Percentiles rank a stretch among this genome's conserved stretches.
phyloP scores from a whole-genome alignment of 2,797 vertebrate genomes.

The Pogoniulus pusillus region DNA sequence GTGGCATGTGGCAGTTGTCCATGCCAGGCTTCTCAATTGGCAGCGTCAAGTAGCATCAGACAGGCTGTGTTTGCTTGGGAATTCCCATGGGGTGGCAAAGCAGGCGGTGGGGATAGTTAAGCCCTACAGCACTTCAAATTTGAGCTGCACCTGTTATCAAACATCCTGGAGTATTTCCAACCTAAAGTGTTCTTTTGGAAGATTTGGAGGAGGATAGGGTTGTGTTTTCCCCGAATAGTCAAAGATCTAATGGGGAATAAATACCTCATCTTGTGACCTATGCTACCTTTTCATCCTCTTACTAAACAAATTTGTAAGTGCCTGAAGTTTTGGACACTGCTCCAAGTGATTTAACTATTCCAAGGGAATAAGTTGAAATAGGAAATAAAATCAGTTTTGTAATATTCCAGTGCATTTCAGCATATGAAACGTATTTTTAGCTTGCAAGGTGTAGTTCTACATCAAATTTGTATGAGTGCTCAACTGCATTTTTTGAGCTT shows the following conservation, averaged over 20 bases:
- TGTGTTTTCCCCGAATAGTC: background rate
- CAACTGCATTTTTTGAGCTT: background rate
- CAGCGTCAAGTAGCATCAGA: background rate
- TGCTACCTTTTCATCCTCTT: background rate
- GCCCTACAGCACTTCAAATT: background rate
- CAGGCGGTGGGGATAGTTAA: background rate
- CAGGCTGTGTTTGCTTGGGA: background rate
- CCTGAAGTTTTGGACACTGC: background rate
- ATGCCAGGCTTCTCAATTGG: background rate
- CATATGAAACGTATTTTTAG: background rate
- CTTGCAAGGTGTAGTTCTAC: background rate
- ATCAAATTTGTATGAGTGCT: background rate
- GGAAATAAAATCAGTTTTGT: background rate
- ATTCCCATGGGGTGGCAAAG: background rate
- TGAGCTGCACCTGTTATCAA: background rate
- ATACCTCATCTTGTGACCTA: background rate
- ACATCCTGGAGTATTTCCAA: background rate
- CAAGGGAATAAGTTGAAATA: background rate
- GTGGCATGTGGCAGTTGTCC: fast-evolving
- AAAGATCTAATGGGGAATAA: background rate
- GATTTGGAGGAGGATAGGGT: background rate
- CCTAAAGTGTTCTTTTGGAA: background rate
- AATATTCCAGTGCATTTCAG: background rate
- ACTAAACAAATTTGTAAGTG: background rate
- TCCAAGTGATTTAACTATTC: background rate